Evolutionary conservation across 2,888 invertebrate genomes (phyloP).

Genomic region (Cynaeus angustus): DNA sequence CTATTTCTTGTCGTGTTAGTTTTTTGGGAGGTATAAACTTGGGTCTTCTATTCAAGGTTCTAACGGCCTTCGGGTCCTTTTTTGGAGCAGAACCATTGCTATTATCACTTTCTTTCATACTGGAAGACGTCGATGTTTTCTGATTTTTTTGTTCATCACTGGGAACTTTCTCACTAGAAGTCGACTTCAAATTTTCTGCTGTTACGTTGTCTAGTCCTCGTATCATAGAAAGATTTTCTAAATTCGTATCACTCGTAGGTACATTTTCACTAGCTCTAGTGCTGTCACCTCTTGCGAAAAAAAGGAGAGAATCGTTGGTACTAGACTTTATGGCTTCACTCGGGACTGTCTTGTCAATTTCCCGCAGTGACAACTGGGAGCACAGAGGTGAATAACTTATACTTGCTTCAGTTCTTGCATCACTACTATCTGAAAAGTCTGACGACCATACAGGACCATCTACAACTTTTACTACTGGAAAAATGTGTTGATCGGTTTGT

Average conservation of each 20-base stretch:
- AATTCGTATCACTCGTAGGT: conserved; percentile 12
- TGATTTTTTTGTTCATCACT: conserved; percentile 7
- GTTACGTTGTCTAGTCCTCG: neutral
- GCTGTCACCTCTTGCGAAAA: conserved; percentile 12
- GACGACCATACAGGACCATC: conserved; percentile 12
- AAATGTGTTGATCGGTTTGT: conserved; percentile 4
- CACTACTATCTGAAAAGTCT: neutral
- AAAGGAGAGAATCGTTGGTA: too few relatives aligned
- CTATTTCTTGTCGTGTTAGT: conserved; percentile 62
- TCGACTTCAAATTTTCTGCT: conserved; percentile 17
- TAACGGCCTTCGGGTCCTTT: neutral
- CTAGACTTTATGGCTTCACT: neutral
- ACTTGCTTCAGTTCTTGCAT: conserved; percentile 7
- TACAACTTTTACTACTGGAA: conserved; percentile 20
- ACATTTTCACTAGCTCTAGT: neutral
- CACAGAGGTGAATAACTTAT: conserved; percentile 42
- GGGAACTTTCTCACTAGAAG: neutral
- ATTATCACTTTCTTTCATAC: conserved; percentile 17
- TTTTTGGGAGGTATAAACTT: conserved; percentile 59
- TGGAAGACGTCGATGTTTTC: conserved; percentile 6
- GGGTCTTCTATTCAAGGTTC: neutral
- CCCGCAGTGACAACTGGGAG: conserved; percentile 4
- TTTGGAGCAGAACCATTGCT: neutral
- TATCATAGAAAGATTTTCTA: conserved; percentile 11
- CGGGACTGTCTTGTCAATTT: neutral